phyloP scores from a whole-genome alignment of 2,113 vertebrate genomes.

The Amblyornis subalaris region DNA sequence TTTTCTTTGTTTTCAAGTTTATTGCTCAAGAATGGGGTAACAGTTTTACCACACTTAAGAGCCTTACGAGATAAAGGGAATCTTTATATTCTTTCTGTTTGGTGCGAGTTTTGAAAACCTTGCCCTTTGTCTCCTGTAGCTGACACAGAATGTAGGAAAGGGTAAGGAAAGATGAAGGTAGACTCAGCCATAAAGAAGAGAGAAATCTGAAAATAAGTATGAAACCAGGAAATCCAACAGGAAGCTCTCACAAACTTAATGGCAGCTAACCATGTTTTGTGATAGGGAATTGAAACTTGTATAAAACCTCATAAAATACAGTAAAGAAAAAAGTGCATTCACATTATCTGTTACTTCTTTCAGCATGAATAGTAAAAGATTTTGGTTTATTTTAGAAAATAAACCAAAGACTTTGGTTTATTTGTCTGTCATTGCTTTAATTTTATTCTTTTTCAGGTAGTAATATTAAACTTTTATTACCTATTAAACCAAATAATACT shows the following conservation, averaged over 20 bases:
- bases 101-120: background rate
- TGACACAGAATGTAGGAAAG: background rate
- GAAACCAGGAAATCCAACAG: background rate
- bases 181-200: background rate
- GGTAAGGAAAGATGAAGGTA: background rate
- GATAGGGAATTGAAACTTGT: background rate
- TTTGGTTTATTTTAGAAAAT: background rate
- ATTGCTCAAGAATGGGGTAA: background rate
- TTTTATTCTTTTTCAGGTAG: background rate
- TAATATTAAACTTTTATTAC: background rate
- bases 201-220: background rate
- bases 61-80: background rate
- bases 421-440: background rate
- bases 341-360: background rate
- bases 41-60: background rate
- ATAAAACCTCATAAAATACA: background rate
- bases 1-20: background rate
- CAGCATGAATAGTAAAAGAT: background rate
- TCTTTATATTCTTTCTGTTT: background rate
- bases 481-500: background rate
- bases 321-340: background rate
- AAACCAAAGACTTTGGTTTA: background rate
- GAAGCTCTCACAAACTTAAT: background rate
- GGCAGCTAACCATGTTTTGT: background rate
- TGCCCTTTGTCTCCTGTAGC: background rate